These are phyloP conservation scores for Peromyscus attwateri DNA, from an alignment of 2,797 vertebrate species.

Conservation along the genomic window DNA sequence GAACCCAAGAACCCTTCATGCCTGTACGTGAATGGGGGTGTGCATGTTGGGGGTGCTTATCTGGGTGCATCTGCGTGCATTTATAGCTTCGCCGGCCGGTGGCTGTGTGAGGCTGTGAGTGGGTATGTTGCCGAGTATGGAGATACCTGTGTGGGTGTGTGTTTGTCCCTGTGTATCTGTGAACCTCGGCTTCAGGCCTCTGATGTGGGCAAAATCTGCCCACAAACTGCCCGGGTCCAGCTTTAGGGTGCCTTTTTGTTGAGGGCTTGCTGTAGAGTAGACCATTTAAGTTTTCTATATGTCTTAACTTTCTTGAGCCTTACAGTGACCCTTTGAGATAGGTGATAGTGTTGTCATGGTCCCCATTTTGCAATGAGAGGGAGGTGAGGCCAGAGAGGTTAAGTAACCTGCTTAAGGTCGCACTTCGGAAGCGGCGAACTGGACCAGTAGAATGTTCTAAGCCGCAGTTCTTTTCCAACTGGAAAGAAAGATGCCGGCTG, in stretches of 20 bases:
- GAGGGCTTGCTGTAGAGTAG: neutral
- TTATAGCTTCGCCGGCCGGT: neutral
- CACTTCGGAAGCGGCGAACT: neutral
- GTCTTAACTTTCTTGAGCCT: neutral
- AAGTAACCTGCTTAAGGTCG: constrained; percentile 17
- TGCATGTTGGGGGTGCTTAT: neutral
- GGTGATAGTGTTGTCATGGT: neutral
- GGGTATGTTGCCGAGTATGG: neutral
- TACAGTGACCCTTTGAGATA: neutral
- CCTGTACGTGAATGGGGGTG: rapidly evolving
- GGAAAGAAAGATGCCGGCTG: neutral
- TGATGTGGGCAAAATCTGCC: neutral
- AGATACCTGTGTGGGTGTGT: constrained; percentile 64
- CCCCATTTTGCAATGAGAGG: constrained; percentile 26
- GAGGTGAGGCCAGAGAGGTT: constrained; percentile 5
- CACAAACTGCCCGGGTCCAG: neutral
- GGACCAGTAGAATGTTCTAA: neutral
- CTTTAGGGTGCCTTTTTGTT: neutral
- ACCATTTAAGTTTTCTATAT: neutral
- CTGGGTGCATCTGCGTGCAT: neutral
- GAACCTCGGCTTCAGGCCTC: neutral
- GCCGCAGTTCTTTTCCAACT: neutral
- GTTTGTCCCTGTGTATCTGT: constrained; percentile 50
- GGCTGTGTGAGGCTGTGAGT: constrained; percentile 43
- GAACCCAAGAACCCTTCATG: neutral